Conservation (phyloP, 1,140 invertebrate genomes). For the Forficula auricularia region DNA sequence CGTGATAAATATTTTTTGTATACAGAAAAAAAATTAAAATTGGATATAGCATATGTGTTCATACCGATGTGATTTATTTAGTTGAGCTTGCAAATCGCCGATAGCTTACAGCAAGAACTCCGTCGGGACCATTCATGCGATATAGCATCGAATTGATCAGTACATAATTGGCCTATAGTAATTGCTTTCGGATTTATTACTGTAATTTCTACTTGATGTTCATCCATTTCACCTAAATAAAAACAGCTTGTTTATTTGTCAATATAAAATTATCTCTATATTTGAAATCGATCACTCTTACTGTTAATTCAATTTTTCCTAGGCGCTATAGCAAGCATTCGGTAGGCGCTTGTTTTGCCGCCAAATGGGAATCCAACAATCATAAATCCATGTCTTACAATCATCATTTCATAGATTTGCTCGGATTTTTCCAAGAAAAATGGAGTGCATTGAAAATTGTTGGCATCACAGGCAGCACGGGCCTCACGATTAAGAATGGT, state of each 20-base stretch:
- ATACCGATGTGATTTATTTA: conserved; percentile 49
- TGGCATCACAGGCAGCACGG: conserved; percentile 43
- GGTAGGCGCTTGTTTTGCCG: conserved; percentile 63
- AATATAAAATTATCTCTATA: conserved; percentile 4
- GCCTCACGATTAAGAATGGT: conserved; percentile 33
- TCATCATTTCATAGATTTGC: conserved; percentile 92
- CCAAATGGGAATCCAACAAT: conserved; percentile 84
- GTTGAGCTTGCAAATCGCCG: conserved; percentile 70
- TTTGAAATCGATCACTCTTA: conserved; percentile 38
- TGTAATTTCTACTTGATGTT: conserved; percentile 74
- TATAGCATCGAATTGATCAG: conserved; percentile 82
- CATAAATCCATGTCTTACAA: conserved; percentile 75
- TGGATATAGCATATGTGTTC: background rate
- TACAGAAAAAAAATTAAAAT: background rate
- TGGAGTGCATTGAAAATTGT: conserved; percentile 66
- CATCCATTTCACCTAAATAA: conserved; percentile 47
- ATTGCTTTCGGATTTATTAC: conserved; percentile 93
- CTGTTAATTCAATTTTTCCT: conserved; percentile 72
- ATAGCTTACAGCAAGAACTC: conserved; percentile 82
- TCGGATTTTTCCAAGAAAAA: conserved; percentile 81
- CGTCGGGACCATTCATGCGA: conserved; percentile 89
- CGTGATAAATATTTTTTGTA: background rate
- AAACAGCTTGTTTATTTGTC: conserved; percentile 43
- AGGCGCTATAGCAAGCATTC: conserved; percentile 59
- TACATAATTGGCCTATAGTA: conserved; percentile 89